Percentiles rank a stretch among this genome's conserved stretches.
Evolutionary conservation across 2,888 invertebrate genomes (phyloP).

Genomic region (Cheilosia soror): DNA sequence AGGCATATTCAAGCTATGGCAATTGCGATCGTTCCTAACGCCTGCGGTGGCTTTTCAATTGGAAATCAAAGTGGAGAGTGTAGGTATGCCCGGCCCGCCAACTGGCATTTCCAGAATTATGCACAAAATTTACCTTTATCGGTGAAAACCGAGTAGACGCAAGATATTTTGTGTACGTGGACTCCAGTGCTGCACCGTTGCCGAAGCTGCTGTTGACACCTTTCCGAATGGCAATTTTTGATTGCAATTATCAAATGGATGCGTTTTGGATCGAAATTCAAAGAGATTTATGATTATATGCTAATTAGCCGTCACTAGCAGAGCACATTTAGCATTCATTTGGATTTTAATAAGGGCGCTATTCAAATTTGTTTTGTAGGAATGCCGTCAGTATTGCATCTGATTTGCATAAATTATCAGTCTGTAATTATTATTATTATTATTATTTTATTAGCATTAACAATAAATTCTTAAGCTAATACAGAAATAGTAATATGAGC

Average conservation of each 20-base stretch:
- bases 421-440: too few species aligned
- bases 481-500: too few species aligned
- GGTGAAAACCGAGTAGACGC: not conserved
- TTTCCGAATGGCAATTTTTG: constrained; percentile 33
- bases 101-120: constrained; percentile 1
- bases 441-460: too few species aligned
- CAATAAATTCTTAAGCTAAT: too few species aligned
- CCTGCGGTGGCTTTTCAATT: not conserved
- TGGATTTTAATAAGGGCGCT: not conserved
- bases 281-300: constrained; percentile 11
- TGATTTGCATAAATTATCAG: too few species aligned
- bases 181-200: not conserved
- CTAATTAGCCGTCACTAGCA: constrained; percentile 32
- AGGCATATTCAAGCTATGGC: not conserved
- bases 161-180: not conserved
- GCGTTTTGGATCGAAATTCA: constrained; percentile 22
- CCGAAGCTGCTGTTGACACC: constrained; percentile 25
- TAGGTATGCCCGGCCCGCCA: constrained; percentile 5
- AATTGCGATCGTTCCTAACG: not conserved
- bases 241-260: constrained; percentile 29
- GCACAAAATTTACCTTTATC: not conserved
- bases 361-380: too few species aligned
- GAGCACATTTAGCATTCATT: constrained; percentile 12
- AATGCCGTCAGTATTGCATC: too few species aligned
- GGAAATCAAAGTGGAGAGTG: not conserved